Base-by-base conservation (phyloP, 2,113 vertebrate genomes). In the Genyomyrus donnyi region DNA sequence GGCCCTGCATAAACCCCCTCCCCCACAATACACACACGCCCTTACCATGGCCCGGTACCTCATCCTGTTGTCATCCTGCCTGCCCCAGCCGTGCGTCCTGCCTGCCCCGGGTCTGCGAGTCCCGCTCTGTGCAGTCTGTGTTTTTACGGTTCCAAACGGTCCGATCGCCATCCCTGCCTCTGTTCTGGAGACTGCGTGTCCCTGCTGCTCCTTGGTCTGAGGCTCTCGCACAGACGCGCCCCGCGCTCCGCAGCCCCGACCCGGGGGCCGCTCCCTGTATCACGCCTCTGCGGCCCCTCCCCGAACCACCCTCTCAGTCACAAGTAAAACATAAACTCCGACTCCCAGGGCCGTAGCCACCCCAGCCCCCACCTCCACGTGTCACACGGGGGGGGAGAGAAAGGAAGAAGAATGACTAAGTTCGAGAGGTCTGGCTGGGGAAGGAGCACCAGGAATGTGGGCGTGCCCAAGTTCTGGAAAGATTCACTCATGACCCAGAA, bases 11-110 rank as follows among this genome's bases (percentile, higher is more conserved):
- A 15, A 53, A 53, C 2, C 24, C 48, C 27, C 21, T 5, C 7
- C 17, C 62, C 46, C 62, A 11, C 48, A 27, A 45, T 9, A 27
- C 11, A 53, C 31, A 46, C 46, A 35, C n/a, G 24, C 2, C 50
- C 88, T 89, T 89, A 89, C 88, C 88, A 45, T 13, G 0, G 48
- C 21, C 35, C 70, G 48, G 35, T 89, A 89, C 88, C 77, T 89
- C 88, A 84, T 89, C 31, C 39, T 84, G 31, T 9, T 7, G 19
- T 50, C 35, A 10, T 45, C 35, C 27, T 83, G 27, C 24, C 70
- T 88, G 19, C 35, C 50, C 31, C 3, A 56, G 31, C 45, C 17
- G 15, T 21, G 6, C 11, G 7, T 80, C 74, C 27, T 80, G 8
- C 21, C 27, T 1, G 31, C 35, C 17, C 27, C 27, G 0, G 19